These are phyloP conservation scores for Hypselothyrea guttata DNA, from an alignment of 2,888 invertebrate species.

Conservation along the genomic window DNA sequence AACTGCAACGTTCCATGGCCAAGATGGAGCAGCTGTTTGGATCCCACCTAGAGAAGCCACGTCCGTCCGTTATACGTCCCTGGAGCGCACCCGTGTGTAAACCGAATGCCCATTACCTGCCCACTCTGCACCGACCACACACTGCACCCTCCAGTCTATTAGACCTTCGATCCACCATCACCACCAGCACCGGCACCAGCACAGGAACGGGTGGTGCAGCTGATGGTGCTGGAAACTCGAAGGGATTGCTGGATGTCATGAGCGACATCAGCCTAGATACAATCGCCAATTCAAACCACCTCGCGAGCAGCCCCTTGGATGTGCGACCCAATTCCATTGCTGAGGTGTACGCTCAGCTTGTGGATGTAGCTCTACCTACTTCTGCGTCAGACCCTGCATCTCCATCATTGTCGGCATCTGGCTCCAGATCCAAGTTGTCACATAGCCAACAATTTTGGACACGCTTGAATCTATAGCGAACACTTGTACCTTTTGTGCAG, in stretches of 20 bases:
- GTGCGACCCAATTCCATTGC: not conserved
- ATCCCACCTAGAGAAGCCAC: not conserved
- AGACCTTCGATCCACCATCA: not conserved
- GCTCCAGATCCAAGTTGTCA: slow-evolving; percentile 28
- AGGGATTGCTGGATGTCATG: slow-evolving; percentile 18
- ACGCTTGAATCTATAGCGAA: slow-evolving; percentile 50
- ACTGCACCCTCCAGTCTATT: slow-evolving; percentile 48
- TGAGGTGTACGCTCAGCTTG: slow-evolving; percentile 15
- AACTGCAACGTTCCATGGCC: slow-evolving; percentile 72
- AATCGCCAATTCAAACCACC: slow-evolving; percentile 28
- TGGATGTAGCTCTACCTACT: slow-evolving; percentile 4
- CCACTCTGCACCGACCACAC: slow-evolving; percentile 39
- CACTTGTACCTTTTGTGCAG: not conserved
- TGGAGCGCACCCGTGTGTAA: slow-evolving; percentile 35
- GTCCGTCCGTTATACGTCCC: slow-evolving; percentile 1
- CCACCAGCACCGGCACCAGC: too few species aligned
- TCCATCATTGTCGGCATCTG: slow-evolving; percentile 7
- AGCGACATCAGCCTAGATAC: slow-evolving; percentile 22
- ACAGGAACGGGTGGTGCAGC: not conserved
- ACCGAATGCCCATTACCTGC: not conserved
- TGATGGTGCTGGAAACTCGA: not conserved
- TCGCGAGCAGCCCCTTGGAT: not conserved
- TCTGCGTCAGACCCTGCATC: not conserved
- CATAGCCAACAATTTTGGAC: slow-evolving; percentile 55
- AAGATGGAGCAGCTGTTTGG: slow-evolving; percentile 73